Conservation (phyloP, 1,140 invertebrate genomes). For the Geopemphigus sp. region DNA sequence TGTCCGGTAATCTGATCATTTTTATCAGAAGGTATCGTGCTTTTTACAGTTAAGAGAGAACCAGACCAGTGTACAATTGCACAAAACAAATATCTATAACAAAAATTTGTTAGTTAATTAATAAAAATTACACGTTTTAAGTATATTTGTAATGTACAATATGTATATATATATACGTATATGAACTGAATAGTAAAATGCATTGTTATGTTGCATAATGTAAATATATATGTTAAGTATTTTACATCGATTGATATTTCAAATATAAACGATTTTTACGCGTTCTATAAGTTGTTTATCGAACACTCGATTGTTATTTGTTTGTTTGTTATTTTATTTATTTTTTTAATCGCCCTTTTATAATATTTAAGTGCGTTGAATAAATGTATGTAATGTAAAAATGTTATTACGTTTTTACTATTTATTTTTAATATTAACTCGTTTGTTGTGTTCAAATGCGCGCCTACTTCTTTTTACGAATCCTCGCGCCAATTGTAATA, state of each 20-base stretch:
- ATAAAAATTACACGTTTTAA: no score
- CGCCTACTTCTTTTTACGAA: no score
- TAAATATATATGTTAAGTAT: background rate
- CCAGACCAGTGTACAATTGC: no score
- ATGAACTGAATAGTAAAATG: background rate
- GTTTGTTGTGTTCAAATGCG: background rate
- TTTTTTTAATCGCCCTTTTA: background rate
- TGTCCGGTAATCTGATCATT: no score
- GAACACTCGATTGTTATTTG: background rate
- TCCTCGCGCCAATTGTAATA: no score
- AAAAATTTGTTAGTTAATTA: no score
- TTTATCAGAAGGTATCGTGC: no score
- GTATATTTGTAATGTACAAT: background rate
- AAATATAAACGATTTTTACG: background rate
- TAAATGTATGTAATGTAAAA: background rate
- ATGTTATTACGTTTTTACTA: no score
- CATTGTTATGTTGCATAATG: background rate
- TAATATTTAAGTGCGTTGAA: background rate
- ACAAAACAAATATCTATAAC: no score
- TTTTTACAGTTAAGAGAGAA: no score
- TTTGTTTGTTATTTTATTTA: background rate
- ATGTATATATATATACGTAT: background rate
- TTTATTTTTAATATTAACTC: background rate
- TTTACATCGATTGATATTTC: background rate
- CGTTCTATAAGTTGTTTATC: background rate